A percentile compares a stretch with the other conserved stretches of the same genome.
These are phyloP conservation scores for Thripadectes ignobilis DNA, from an alignment of 2,797 vertebrate species.

Conservation along the genomic window DNA sequence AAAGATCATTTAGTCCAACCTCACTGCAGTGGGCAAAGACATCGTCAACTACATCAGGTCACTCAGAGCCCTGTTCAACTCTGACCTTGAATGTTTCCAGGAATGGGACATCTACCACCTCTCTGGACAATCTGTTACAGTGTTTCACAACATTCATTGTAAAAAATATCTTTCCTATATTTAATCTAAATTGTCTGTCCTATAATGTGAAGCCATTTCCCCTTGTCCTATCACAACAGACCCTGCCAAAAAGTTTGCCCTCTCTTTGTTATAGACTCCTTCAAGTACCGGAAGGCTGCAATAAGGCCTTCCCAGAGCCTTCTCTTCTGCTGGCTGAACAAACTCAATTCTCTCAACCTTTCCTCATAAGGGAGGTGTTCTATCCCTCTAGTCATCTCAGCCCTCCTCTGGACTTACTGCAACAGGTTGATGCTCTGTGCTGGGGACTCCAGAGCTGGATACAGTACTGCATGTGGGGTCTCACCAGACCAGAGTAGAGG, in stretches of 20 bases:
- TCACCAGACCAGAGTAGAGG: not conserved
- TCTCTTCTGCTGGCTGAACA: not conserved
- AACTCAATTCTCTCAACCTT: not conserved
- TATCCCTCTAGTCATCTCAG: not conserved
- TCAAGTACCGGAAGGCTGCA: not conserved
- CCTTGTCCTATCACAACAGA: not conserved
- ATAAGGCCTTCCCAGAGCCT: not conserved
- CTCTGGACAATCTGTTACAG: not conserved
- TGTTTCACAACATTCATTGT: not conserved
- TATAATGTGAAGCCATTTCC: not conserved
- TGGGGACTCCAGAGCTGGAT: not conserved
- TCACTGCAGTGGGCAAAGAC: not conserved
- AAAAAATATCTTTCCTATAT: not conserved
- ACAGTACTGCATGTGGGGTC: fast-evolving
- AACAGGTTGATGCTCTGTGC: not conserved
- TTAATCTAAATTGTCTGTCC: not conserved
- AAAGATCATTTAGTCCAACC: not conserved
- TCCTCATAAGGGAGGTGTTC: not conserved
- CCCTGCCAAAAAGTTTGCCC: not conserved
- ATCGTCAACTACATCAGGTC: not conserved
- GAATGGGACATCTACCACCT: not conserved
- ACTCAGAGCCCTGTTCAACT: not conserved
- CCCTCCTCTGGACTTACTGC: not conserved
- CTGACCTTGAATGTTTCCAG: not conserved
- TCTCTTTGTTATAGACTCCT: not conserved